phyloP scores from a whole-genome alignment of 2,888 invertebrate species.

The Muscina levida region DNA sequence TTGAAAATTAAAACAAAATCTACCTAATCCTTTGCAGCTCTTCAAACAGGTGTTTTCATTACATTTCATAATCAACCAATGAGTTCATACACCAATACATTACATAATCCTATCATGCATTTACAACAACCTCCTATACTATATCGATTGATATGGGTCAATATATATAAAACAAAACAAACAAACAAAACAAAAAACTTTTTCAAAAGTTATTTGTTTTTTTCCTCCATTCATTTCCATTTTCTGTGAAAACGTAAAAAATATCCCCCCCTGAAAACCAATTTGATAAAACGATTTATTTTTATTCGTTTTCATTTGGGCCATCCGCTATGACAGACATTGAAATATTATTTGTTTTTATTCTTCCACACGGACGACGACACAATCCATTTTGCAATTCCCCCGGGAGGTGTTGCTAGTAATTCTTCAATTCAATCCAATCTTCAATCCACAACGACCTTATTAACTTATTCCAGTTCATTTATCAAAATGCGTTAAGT shows the following conservation, averaged over 20 bases:
- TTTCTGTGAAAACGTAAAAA: background rate
- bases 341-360: constrained; percentile 32
- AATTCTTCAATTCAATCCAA: background rate
- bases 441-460: background rate
- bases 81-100: too few relatives aligned
- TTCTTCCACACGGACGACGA: background rate
- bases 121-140: background rate
- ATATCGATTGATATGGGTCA: constrained; percentile 32
- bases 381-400: constrained; percentile 8
- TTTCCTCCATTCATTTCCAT: background rate
- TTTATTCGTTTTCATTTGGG: constrained; percentile 5
- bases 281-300: constrained; percentile 39
- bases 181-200: constrained; percentile 9
- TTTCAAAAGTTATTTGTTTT: background rate
- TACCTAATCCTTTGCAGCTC: too few relatives aligned
- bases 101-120: too few relatives aligned
- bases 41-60: too few relatives aligned
- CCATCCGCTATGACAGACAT: background rate
- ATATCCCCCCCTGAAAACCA: background rate
- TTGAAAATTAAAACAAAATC: too few relatives aligned
- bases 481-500: background rate
- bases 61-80: too few relatives aligned
- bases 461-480: constrained; percentile 5
- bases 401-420: background rate
- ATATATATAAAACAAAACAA: too few relatives aligned